Conservation (phyloP, 2,113 vertebrate genomes). For the Bettongia penicillata region DNA sequence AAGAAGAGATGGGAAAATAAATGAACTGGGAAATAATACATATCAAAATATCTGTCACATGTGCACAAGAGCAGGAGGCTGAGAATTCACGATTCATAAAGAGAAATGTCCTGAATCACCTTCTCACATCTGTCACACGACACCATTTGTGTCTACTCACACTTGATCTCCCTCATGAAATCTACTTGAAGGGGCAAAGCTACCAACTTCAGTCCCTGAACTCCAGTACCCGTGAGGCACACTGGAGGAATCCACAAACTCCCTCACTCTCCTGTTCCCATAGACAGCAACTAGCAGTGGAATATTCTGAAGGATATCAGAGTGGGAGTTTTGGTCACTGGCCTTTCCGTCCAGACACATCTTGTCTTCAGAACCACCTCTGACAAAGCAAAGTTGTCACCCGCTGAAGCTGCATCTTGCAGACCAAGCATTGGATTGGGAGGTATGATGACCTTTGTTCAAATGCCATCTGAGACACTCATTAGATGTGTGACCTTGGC, state of each 20-base stretch:
- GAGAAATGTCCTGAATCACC: conserved; percentile 46
- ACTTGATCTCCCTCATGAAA: not conserved
- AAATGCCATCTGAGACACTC: not conserved
- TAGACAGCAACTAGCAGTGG: not conserved
- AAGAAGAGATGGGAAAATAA: conserved; percentile 58
- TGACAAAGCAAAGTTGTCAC: not conserved
- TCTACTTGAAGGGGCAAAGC: conserved; percentile 47
- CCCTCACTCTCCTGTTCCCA: not conserved
- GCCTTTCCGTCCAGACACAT: not conserved
- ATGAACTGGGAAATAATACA: conserved; percentile 61
- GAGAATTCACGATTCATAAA: conserved; percentile 73
- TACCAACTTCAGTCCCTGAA: conserved; percentile 48
- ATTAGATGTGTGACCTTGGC: not conserved
- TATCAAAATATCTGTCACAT: conserved; percentile 56
- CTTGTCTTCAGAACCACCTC: not conserved
- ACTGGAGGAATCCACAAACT: not conserved
- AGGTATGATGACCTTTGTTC: not conserved
- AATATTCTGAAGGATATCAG: not conserved
- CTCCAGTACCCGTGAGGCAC: not conserved
- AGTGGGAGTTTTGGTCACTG: not conserved
- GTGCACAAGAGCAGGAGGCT: conserved; percentile 60
- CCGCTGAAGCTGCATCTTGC: not conserved
- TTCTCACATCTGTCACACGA: not conserved
- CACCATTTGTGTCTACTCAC: not conserved
- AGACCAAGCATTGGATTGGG: not conserved